Evolutionary conservation across 64 coral and sea anemone genomes (phyloP).

Genomic region (Montipora sp.): DNA sequence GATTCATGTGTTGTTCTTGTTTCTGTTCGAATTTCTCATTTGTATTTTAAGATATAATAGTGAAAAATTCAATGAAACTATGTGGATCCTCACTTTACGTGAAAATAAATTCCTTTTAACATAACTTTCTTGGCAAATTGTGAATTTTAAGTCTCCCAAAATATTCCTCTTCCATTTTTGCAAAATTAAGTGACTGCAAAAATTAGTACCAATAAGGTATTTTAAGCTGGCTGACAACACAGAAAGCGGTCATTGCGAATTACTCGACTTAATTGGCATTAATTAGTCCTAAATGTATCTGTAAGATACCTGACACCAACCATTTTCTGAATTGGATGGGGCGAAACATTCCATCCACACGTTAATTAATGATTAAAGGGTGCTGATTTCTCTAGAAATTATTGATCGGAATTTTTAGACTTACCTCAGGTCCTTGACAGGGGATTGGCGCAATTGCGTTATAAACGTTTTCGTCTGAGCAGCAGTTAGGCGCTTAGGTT

Average conservation of each 20-base stretch:
- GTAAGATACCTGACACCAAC: neutral
- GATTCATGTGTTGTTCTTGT: neutral
- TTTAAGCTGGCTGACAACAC: neutral
- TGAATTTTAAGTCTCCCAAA: neutral
- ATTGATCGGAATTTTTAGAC: neutral
- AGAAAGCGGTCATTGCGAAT: too few species aligned
- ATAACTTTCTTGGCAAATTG: neutral
- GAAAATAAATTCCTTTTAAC: neutral
- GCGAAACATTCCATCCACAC: neutral
- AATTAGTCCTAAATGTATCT: too few species aligned
- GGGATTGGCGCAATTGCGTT: neutral
- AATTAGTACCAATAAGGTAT: constrained; percentile 26
- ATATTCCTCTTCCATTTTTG: constrained; percentile 9
- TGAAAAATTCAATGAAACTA: neutral
- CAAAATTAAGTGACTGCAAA: neutral
- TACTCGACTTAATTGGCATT: too few species aligned
- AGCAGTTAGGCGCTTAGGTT: constrained; percentile 2
- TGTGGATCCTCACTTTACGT: neutral
- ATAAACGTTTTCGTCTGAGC: constrained; percentile 14
- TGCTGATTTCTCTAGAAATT: neutral
- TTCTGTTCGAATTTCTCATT: neutral
- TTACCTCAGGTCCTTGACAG: neutral
- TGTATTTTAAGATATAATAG: neutral
- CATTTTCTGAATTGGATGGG: constrained; percentile 1
- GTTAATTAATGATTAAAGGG: neutral